phyloP scores from a whole-genome alignment of 1,140 invertebrate species.

The Pentalonia nigronervosa region DNA sequence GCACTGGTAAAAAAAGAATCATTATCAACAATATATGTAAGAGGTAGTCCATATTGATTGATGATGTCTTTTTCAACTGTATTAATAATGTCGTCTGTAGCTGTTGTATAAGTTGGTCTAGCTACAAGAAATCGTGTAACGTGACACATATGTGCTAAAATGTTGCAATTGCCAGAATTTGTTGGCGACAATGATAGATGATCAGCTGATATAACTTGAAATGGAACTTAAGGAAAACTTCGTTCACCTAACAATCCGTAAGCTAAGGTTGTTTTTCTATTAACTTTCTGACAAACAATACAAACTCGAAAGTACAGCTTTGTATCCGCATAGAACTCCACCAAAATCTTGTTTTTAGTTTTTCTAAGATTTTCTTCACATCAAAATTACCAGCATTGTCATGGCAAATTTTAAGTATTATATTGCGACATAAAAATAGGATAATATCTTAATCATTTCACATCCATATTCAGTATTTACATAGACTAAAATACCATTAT shows the following conservation, averaged over 20 bases:
- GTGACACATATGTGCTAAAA: background rate
- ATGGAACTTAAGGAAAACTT: constrained; percentile 12
- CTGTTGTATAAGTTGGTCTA: constrained; percentile 20
- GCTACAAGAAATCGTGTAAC: constrained; percentile 15
- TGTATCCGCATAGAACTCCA: constrained; percentile 26
- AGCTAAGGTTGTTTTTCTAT: constrained; percentile 25
- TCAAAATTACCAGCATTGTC: constrained; percentile 43
- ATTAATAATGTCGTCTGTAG: constrained; percentile 2
- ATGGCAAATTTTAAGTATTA: background rate
- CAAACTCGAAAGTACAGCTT: background rate
- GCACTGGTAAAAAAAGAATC: background rate
- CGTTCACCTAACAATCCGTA: constrained; percentile 30
- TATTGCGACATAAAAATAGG: constrained; percentile 1
- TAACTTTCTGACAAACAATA: constrained; percentile 35
- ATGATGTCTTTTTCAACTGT: constrained; percentile 9
- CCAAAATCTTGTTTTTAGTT: constrained; percentile 30
- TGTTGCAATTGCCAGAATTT: constrained; percentile 2
- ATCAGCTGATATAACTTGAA: constrained; percentile 33
- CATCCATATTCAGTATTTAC: background rate
- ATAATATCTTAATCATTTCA: background rate
- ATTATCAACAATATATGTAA: constrained; percentile 25
- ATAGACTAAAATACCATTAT: constrained; percentile 16
- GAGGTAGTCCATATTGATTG: background rate
- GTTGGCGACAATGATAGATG: constrained; percentile 14
- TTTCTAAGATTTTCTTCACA: constrained; percentile 32